A percentile compares a stretch with the other conserved stretches of the same genome.
Conservation (phyloP, 2,888 invertebrate species). For the Patella ulyssiponensis region DNA sequence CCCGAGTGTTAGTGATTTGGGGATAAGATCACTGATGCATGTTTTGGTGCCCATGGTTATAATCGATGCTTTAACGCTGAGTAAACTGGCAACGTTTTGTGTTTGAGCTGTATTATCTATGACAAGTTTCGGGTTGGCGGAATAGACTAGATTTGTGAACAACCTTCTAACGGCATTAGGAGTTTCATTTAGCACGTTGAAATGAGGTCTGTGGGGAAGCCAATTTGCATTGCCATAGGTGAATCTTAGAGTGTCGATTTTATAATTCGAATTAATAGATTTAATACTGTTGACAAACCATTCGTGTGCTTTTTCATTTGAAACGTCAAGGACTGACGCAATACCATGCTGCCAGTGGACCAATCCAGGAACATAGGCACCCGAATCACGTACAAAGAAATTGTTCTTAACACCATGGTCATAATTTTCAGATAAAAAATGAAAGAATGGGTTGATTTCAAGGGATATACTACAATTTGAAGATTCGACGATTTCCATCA, state of each 20-base stretch:
- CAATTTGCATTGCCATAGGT: slow-evolving; percentile 78
- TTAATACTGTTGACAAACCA: slow-evolving; percentile 83
- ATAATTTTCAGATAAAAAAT: slow-evolving; percentile 76
- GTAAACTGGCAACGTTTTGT: slow-evolving; percentile 83
- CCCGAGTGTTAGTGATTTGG: slow-evolving; percentile 78
- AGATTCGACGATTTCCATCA: slow-evolving; percentile 29
- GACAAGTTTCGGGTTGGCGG: slow-evolving; percentile 39
- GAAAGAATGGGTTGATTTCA: slow-evolving; percentile 53
- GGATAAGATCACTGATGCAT: slow-evolving; percentile 84
- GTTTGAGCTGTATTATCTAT: slow-evolving; percentile 73
- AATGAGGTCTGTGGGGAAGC: slow-evolving; percentile 60
- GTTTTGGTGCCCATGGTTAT: slow-evolving; percentile 85
- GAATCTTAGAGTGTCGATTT: slow-evolving; percentile 90
- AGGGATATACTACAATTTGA: slow-evolving; percentile 42
- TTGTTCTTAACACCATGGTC: slow-evolving; percentile 80
- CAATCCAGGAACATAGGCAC: slow-evolving; percentile 73
- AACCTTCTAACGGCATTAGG: slow-evolving; percentile 44
- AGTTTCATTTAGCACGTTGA: slow-evolving; percentile 25
- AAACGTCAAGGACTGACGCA: slow-evolving; percentile 87
- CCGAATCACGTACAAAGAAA: slow-evolving; percentile 54
- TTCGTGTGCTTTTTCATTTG: slow-evolving; percentile 82
- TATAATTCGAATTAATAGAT: slow-evolving; percentile 77
- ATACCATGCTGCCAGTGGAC: slow-evolving; percentile 77
- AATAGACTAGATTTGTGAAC: slow-evolving; percentile 46
- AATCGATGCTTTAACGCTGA: slow-evolving; percentile 86